Conservation (phyloP, 1,140 invertebrate species). For the Xylocopa sonorina region DNA sequence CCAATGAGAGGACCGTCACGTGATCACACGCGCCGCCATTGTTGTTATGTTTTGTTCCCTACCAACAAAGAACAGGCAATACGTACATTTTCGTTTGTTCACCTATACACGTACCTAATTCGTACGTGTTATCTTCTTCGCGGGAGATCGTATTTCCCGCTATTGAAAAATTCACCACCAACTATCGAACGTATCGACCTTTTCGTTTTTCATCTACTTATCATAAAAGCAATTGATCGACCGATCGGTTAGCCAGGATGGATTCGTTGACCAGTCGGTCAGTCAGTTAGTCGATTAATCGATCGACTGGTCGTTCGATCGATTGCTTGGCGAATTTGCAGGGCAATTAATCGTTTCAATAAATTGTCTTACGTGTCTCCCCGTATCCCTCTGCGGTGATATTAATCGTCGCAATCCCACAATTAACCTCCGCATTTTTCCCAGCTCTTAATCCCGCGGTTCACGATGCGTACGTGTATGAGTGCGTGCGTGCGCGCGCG, state of each 20-base stretch:
- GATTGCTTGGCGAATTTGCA: not conserved
- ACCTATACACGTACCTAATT: no score
- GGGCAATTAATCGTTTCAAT: not conserved
- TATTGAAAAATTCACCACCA: no score
- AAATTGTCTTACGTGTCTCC: not conserved
- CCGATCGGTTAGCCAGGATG: not conserved
- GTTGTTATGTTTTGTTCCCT: no score
- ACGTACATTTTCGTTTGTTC: no score
- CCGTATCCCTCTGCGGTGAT: not conserved
- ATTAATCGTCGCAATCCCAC: not conserved
- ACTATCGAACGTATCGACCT: slow-evolving; percentile 4
- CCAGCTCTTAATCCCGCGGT: not conserved
- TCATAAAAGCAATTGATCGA: not conserved
- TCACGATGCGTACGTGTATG: no score
- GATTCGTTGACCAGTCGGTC: not conserved
- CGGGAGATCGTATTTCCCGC: not conserved
- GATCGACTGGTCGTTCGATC: slow-evolving; percentile 24
- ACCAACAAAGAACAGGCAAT: no score
- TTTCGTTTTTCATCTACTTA: not conserved
- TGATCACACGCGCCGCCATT: no score
- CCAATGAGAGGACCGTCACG: no score
- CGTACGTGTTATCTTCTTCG: not conserved
- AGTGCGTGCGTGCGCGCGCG: not conserved
- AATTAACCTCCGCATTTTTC: not conserved
- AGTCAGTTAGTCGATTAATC: not conserved